Base-by-base conservation (phyloP, 2,797 vertebrate genomes). In the Leptatherina wallacei region DNA sequence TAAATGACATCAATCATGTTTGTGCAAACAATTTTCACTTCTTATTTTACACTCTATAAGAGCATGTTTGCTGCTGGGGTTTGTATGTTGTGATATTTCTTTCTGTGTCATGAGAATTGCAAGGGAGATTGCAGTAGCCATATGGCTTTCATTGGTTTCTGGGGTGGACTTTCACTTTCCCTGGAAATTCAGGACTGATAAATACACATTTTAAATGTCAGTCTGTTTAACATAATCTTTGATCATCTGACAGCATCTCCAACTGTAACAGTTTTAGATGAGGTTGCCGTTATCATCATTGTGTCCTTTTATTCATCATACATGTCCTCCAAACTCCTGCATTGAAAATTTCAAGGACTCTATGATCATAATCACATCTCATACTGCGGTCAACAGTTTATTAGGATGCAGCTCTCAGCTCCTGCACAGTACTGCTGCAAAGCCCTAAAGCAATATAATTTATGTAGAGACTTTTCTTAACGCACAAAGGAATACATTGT, bases 391-490 rank as follows among this genome's bases (percentile, higher is more conserved):
- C 63, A 30, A 74, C 70, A 24, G 71, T 78, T 77, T 78, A 91
- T 84, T 90, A 83, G 79, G 82, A 91, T 88, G 87, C 86, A 65
- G 73, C 83, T 71, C 80, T 71, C 77, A 80, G 78, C 77, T 88
- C 75, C 90, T 84, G 81, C 84, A 83, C 77, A 60, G 69, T 65
- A 77, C 73, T 75, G 73, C 77, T 71, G 62, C 44, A 1, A 66
- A 63, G 75, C 65, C 76, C 57, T 71, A 40, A 24, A 70, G 75
- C 71, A 32, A 35, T 4, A 4, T 30, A 32, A 35, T 4, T 3
- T 30, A 30, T 59, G 55, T 9, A 22, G 30, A 58, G 38, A 69
- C 8, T 42, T 61, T 10, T 1, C 0, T 22, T 32, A 38, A 40
- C 56, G 30, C 76, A 57, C 29, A 70, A 64, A 71, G 27, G 30